Evolutionary conservation across 2,888 invertebrate genomes (phyloP).

Genomic region (Heliconius ethilla): DNA sequence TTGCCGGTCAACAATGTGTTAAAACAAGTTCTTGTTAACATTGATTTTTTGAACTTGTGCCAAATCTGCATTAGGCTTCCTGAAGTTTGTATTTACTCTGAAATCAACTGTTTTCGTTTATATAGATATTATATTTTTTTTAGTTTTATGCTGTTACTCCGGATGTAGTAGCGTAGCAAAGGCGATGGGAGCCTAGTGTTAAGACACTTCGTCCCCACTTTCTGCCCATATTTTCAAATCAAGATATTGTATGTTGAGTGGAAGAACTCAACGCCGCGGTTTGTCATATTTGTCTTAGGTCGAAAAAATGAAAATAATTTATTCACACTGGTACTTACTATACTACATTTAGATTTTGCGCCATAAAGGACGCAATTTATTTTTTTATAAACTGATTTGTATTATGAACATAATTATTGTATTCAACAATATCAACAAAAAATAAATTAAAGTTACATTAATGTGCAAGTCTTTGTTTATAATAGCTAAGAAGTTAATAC

Average conservation of each 20-base stretch:
- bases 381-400: no score
- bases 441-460: background rate
- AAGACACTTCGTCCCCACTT: background rate
- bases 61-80: slow-evolving; percentile 7
- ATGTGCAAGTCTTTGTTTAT: background rate
- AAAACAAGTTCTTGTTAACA: slow-evolving; percentile 22
- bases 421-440: background rate
- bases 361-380: no score
- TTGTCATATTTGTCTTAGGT: background rate
- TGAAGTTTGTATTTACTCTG: background rate
- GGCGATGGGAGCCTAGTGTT: background rate
- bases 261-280: background rate
- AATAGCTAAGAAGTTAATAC: background rate
- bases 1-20: no score
- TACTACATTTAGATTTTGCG: no score
- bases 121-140: background rate
- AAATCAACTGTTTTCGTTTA: background rate
- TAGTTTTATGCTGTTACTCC: background rate
- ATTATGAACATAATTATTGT: background rate
- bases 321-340: background rate
- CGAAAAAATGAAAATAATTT: background rate
- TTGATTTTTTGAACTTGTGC: slow-evolving; percentile 19
- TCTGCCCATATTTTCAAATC: background rate
- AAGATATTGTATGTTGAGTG: background rate
- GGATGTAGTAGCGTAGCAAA: background rate